Evolutionary conservation across 2,888 invertebrate species (phyloP), one percentile per base, ranked within the genome.

Genomic region (Mesorhabditis spiculigera): DNA sequence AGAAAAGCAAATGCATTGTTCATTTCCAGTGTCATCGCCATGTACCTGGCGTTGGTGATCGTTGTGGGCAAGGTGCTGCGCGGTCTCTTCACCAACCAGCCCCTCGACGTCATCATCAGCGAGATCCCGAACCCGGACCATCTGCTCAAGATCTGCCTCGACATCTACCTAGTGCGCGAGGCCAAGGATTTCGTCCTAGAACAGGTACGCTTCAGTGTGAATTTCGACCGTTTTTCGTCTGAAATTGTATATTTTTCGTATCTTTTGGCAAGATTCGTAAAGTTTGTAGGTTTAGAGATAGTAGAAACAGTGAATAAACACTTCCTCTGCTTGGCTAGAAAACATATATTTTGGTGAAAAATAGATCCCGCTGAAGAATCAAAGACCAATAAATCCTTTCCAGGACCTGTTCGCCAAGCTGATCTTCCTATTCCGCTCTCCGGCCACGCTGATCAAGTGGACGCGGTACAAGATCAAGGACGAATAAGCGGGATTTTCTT

Each of bases 341-440:
- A n/a, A n/a, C n/a, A n/a, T n/a, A n/a, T n/a, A n/a, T n/a, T n/a
- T n/a, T n/a, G n/a, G n/a, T n/a, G 28, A 28, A 28, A 28, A 3
- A 28, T 28, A 28, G 28, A 28, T 28, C 28, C 28, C 28, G n/a
- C n/a, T 28, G 10, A 58, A n/a, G 58, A 13, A 62, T 67, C 13
- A 64, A 6, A 45, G 5, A 10, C 10, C 13, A 10, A 65, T 16
- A 45, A 16, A 10, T 70, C 43, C 16, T 5, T 72, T 78, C 41
- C 71, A 98, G 88, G 95, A 97, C 87, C 90, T 98, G 58, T 97
- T 95, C 88, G 95, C 97, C 69, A 97, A 97, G 90, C 89, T 98
- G 69, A 92, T 97, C 85, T 98, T 97, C 92, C 90, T 98, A 80
- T 98, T 95, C 88, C 91, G 97, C 77, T 95, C 96, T 45, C 96